phyloP scores from a whole-genome alignment of 2,888 invertebrate genomes.

The Tolmerus cingulatus region DNA sequence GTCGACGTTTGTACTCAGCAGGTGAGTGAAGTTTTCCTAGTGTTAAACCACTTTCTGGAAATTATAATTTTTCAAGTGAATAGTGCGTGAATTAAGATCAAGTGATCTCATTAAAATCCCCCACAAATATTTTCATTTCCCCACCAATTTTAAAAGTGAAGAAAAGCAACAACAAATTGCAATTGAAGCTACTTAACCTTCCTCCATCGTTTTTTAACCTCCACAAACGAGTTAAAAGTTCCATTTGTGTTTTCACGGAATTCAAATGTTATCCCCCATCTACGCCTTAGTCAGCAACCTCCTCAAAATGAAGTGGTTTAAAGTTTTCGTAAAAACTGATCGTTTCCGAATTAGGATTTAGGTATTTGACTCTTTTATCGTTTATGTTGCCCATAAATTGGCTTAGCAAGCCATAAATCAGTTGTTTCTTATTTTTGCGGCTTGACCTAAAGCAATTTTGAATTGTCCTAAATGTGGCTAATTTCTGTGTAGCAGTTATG shows the following conservation, averaged over 20 bases:
- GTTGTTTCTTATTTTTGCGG: not conserved
- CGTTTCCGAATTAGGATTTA: not conserved
- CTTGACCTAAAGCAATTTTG: not conserved
- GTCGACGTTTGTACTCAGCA: conserved; percentile 61
- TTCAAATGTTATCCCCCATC: not conserved
- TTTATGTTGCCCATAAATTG: not conserved
- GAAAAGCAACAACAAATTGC: not conserved
- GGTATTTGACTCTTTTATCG: not conserved
- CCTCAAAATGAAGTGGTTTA: not conserved
- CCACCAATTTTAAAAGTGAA: not conserved
- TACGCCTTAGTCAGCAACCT: not conserved
- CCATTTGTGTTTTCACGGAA: not conserved
- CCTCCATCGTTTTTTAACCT: not conserved
- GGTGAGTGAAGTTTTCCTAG: not conserved
- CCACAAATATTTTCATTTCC: not conserved
- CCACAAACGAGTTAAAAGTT: not conserved
- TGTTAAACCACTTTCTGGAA: not conserved
- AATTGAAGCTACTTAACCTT: not conserved
- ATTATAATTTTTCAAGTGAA: not conserved
- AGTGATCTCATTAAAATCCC: not conserved
- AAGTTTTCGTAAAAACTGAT: not conserved
- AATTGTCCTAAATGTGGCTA: not conserved
- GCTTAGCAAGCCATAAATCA: not conserved
- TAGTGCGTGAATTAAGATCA: not conserved
- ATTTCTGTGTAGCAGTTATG: not conserved